Percentiles rank a stretch among this genome's conserved stretches.
Conservation (phyloP, 2,888 invertebrate genomes). For the Chrysomela aeneicollis region DNA sequence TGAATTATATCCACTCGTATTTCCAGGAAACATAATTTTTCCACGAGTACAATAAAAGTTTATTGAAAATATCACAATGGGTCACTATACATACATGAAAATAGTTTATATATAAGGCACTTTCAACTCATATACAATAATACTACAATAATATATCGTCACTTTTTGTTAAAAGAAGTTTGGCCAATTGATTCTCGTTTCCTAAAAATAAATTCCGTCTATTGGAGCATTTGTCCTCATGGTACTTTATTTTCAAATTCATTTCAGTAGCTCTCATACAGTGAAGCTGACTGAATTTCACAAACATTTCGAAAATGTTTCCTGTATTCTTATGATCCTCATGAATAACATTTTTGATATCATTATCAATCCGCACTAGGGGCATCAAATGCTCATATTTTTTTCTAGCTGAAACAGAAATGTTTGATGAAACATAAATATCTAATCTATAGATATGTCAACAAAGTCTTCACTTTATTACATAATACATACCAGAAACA, state of each 20-base stretch:
- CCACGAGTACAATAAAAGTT: not conserved
- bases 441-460: too few species aligned
- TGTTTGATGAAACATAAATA: too few species aligned
- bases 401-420: slow-evolving; percentile 69
- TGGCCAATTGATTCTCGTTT: slow-evolving; percentile 67
- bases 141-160: slow-evolving; percentile 38
- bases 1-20: too few species aligned
- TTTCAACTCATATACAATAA: too few species aligned
- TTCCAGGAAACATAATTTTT: too few species aligned
- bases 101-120: not conserved
- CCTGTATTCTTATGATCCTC: slow-evolving; percentile 60
- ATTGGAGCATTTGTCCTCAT: slow-evolving; percentile 53
- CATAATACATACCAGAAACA: slow-evolving; percentile 69
- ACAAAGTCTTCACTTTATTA: too few species aligned
- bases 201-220: slow-evolving; percentile 64
- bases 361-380: slow-evolving; percentile 70
- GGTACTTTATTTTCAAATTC: slow-evolving; percentile 68
- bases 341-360: slow-evolving; percentile 66
- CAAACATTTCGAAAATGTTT: slow-evolving; percentile 75
- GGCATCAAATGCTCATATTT: slow-evolving; percentile 67
- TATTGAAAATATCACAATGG: slow-evolving; percentile 3
- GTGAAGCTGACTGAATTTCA: slow-evolving; percentile 70
- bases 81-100: not conserved
- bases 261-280: slow-evolving; percentile 84
- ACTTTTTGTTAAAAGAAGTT: slow-evolving; percentile 62